A percentile compares a stretch with the other conserved stretches of the same genome.
Conservation (phyloP, 2,888 invertebrate species). For the Phoenoteleia sp. region DNA sequence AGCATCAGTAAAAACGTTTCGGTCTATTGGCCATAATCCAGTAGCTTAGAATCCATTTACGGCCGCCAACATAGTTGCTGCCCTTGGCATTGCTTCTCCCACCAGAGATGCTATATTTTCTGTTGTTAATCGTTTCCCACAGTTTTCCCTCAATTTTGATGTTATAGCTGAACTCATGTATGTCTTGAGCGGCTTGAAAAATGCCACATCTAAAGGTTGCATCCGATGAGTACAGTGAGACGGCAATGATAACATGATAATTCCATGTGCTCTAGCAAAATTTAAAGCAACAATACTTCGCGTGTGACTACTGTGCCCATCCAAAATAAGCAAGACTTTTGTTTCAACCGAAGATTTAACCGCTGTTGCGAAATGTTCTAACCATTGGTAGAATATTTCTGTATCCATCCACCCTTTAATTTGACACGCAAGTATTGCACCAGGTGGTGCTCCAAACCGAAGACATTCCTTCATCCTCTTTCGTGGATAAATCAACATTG, state of each 20-base stretch:
- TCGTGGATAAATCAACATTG: conserved; percentile 76
- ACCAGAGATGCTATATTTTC: no score
- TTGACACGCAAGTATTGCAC: no score
- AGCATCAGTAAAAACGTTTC: conserved; percentile 74
- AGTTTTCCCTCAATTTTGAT: background rate
- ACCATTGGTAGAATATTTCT: conserved; percentile 75
- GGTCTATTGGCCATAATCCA: conserved; percentile 77
- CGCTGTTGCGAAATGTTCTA: conserved; percentile 81
- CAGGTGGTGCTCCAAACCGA: conserved; percentile 64
- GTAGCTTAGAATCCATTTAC: conserved; percentile 78
- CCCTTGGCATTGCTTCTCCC: conserved; percentile 75
- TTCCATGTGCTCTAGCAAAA: conserved; percentile 74
- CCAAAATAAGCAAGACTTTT: conserved; percentile 76
- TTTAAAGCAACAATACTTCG: conserved; percentile 12
- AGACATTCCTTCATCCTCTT: conserved; percentile 65
- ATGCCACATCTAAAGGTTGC: conserved; percentile 77
- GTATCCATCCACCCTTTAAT: conserved; percentile 75
- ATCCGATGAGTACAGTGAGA: conserved; percentile 76
- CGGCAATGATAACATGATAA: conserved; percentile 75
- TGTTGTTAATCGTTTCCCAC: no score
- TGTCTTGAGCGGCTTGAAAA: conserved; percentile 54
- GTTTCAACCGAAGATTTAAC: conserved; percentile 70
- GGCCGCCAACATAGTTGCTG: conserved; percentile 75
- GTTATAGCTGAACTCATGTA: background rate
- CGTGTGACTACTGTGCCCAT: conserved; percentile 71